A percentile compares a stretch with the other conserved stretches of the same genome.
Evolutionary conservation across 92 coral and sea anemone genomes (phyloP).

Genomic region (Parazoanthus darwini): DNA sequence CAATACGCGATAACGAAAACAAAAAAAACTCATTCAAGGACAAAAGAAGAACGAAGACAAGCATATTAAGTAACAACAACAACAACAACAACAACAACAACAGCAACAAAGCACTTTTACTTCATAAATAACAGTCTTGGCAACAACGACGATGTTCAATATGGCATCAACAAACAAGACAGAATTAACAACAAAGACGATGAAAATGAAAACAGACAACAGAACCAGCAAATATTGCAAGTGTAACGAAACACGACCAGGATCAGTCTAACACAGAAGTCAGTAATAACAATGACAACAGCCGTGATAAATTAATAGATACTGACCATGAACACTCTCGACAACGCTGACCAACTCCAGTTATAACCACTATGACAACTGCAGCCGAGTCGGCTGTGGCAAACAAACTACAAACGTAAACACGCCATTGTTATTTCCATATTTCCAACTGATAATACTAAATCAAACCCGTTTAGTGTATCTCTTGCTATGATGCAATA

Average conservation of each 20-base stretch:
- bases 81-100: not conserved
- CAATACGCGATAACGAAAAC: not conserved
- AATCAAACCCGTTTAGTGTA: too few relatives aligned
- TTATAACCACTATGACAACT: not conserved
- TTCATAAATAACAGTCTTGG: not conserved
- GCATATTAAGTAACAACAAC: not conserved
- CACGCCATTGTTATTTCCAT: too few relatives aligned
- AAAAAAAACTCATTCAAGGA: too few relatives aligned
- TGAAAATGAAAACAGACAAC: not conserved
- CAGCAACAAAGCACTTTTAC: not conserved
- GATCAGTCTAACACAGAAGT: too few relatives aligned
- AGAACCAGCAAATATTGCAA: not conserved
- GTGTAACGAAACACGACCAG: not conserved
- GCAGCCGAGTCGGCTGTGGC: not conserved
- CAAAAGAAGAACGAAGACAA: not conserved
- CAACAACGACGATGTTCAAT: not conserved
- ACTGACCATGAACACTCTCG: not conserved
- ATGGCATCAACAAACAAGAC: not conserved
- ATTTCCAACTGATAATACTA: too few relatives aligned
- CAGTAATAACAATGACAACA: not conserved
- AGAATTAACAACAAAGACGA: not conserved
- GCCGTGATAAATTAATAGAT: too few relatives aligned
- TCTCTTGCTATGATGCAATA: too few relatives aligned
- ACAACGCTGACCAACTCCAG: not conserved
- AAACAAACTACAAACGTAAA: too few relatives aligned